A percentile compares a stretch with the other conserved stretches of the same genome.
phyloP scores from a whole-genome alignment of 2,113 vertebrate genomes.

The Picathartes gymnocephalus region DNA sequence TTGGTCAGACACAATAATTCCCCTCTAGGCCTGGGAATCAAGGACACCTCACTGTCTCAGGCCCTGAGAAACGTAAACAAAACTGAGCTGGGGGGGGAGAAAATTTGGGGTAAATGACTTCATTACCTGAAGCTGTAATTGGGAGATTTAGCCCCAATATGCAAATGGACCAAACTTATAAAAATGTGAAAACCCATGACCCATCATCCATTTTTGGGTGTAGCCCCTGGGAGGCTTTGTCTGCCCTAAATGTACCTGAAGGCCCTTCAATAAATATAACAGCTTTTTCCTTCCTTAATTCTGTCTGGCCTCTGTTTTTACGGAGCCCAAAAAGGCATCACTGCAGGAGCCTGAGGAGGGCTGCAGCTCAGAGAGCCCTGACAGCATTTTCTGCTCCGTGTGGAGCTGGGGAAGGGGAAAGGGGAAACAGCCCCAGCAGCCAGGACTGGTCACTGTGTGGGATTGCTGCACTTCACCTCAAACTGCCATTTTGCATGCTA shows the following conservation, averaged over 20 bases:
- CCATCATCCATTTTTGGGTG: accelerated
- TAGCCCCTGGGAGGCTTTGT: accelerated
- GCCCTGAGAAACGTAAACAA: accelerated
- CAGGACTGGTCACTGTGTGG: neutral
- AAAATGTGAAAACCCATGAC: neutral
- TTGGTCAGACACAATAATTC: neutral
- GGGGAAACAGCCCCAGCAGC: neutral
- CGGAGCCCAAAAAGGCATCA: neutral
- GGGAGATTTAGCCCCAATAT: neutral
- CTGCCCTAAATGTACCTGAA: neutral
- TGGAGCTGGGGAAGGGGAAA: neutral
- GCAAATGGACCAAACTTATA: neutral
- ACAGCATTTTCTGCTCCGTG: accelerated
- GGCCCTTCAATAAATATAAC: neutral
- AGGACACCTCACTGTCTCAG: neutral
- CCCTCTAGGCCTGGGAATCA: neutral
- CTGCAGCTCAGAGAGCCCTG: neutral
- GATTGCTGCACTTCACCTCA: neutral
- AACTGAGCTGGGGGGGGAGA: neutral
- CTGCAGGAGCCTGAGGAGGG: accelerated
- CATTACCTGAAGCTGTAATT: neutral
- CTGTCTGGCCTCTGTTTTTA: neutral
- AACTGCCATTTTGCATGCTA: neutral
- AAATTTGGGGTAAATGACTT: neutral
- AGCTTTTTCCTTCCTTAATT: neutral